Evolutionary conservation across 35 echinoderm and acorn worm genomes (phyloP), one percentile per base, ranked within the genome.

Genomic region (Lytechinus variegatus): DNA sequence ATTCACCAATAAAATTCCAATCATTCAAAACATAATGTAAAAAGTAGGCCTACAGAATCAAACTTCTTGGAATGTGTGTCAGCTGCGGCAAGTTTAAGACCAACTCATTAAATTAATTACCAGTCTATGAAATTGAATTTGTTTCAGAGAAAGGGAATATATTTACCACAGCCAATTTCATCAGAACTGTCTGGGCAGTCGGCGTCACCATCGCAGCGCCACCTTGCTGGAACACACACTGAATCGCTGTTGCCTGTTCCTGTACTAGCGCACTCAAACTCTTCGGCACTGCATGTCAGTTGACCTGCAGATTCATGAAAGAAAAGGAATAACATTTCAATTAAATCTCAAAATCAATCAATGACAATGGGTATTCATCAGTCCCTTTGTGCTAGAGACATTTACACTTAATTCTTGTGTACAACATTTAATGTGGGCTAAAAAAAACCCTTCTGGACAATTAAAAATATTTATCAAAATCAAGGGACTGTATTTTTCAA

Each of bases 181-280:
- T 99, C 98, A 1, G 95, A 96, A 11, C 91, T 94, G 93, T 99
- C 98, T 24, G 95, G 87, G 87, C 98, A 99, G 56, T 99, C 98
- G 29, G 86, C 28, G 52, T 97, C 97, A 4, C 96, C 98, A 94
- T 99, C 98, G 79, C 98, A 99, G 52, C 96, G 96, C 98, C 98
- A 99, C 55, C 52, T 88, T 57, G 33, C 19, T 10, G 96, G 54
- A 21, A 99, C 95, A 60, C 98, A 99, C 9, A 10, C 14, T 90
- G 88, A 44, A 44, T 4, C 29, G 0, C 66, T 19, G 11, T 44
- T 52, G 24, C 29, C 9, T 90, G 88, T 12, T 44, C 95, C 93
- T 28, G 94, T 87, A 87, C 96, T 95, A 87, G 54, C 57, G 61
- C 98, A 99, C 11, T 61, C 54, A 95, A 97, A 99, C 93, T 99